A percentile compares a stretch with the other conserved stretches of the same genome.
Evolutionary conservation across 64 coral and sea anemone genomes (phyloP).

Genomic region (Stichodactyla mertensii): DNA sequence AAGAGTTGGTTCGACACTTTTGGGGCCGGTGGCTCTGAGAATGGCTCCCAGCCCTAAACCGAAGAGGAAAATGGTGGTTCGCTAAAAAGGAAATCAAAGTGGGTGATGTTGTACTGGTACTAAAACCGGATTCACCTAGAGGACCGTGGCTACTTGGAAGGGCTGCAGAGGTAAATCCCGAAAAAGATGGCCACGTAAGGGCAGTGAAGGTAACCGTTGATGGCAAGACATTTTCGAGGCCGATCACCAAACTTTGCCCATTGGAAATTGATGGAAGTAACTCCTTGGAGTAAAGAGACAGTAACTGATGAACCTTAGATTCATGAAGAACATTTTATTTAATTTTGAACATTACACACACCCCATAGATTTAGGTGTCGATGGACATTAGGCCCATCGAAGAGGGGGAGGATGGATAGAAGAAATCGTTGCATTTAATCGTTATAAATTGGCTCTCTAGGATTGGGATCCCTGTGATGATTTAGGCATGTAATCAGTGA

Average conservation of each 20-base stretch:
- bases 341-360: too few relatives aligned
- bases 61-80: slow-evolving; percentile 40
- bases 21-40: slow-evolving; percentile 52
- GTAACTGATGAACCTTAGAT: too few relatives aligned
- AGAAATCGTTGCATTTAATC: too few relatives aligned
- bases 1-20: slow-evolving; percentile 45
- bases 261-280: slow-evolving; percentile 27
- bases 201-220: background rate
- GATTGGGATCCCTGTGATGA: too few relatives aligned
- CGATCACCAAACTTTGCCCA: slow-evolving; percentile 24
- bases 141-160: slow-evolving; percentile 45
- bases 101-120: slow-evolving; percentile 35
- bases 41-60: slow-evolving; percentile 47
- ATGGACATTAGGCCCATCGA: too few relatives aligned
- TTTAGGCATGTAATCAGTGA: background rate
- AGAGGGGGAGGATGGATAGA: too few relatives aligned
- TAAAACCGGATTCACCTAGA: slow-evolving; percentile 5
- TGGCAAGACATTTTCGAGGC: slow-evolving; percentile 9
- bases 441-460: too few relatives aligned
- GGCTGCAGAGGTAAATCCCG: slow-evolving; percentile 30
- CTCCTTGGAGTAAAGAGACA: background rate
- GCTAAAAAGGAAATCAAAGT: slow-evolving; percentile 20
- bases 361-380: too few relatives aligned
- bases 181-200: slow-evolving; percentile 28
- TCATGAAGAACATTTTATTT: too few relatives aligned